Percentiles rank a stretch among this genome's conserved stretches.
Conservation (phyloP, 2,888 invertebrate genomes). For the Plagodis pulveraria region DNA sequence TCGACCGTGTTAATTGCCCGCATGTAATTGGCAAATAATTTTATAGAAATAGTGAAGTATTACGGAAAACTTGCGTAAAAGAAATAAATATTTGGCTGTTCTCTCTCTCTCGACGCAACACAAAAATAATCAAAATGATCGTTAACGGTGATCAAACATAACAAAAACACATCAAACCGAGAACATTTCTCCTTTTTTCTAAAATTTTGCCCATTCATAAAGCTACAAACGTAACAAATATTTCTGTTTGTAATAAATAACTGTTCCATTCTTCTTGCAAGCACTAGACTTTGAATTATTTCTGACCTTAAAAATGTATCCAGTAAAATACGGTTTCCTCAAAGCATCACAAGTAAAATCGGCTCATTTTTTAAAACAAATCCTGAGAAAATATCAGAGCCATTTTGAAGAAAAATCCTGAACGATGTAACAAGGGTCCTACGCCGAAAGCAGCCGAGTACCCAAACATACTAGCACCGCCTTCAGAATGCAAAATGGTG, state of each 20-base stretch:
- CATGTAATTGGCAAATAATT: too few relatives aligned
- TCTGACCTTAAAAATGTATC: neutral
- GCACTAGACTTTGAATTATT: neutral
- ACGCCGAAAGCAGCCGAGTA: slow-evolving; percentile 12
- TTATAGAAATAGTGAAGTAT: too few relatives aligned
- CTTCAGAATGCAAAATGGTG: slow-evolving; percentile 59
- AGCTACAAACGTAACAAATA: too few relatives aligned
- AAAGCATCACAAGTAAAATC: slow-evolving; percentile 4
- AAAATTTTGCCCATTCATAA: too few relatives aligned
- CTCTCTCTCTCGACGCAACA: too few relatives aligned
- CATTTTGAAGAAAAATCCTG: slow-evolving; percentile 24
- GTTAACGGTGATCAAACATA: too few relatives aligned
- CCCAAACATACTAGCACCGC: slow-evolving; percentile 33
- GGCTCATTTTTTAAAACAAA: slow-evolving; percentile 22
- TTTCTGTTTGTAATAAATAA: neutral
- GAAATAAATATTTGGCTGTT: too few relatives aligned
- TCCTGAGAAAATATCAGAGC: slow-evolving; percentile 3
- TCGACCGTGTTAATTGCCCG: too few relatives aligned
- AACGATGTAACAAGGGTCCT: slow-evolving; percentile 22
- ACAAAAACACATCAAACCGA: too few relatives aligned
- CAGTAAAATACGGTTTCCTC: slow-evolving; percentile 18
- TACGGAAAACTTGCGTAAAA: too few relatives aligned
- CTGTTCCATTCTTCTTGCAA: neutral
- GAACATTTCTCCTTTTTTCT: too few relatives aligned
- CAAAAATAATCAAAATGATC: too few relatives aligned